A percentile compares a stretch with the other conserved stretches of the same genome.
Conservation (phyloP, 2,888 invertebrate species). For the Cistogaster globosa region DNA sequence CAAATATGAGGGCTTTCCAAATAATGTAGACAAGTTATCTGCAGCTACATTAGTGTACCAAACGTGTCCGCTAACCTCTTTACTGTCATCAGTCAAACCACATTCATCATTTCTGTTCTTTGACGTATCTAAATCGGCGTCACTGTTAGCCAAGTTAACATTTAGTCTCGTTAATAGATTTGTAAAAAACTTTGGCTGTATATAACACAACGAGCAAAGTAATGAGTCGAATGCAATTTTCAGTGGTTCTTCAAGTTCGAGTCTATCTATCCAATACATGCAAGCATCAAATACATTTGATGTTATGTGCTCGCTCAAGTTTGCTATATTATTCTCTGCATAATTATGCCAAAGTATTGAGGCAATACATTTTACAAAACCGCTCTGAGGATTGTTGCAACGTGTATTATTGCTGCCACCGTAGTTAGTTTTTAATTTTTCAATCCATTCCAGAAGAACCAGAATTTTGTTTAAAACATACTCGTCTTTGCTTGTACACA, state of each 20-base stretch:
- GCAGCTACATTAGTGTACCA: conserved; percentile 86
- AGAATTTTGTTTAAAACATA: conserved; percentile 85
- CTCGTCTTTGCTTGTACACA: conserved; percentile 86
- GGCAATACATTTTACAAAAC: conserved; percentile 90
- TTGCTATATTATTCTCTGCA: conserved; percentile 85
- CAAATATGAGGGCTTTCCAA: conserved; percentile 87
- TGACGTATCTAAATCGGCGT: conserved; percentile 66
- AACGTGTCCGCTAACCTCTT: conserved; percentile 84
- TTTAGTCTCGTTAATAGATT: conserved; percentile 89
- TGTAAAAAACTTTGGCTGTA: conserved; percentile 90
- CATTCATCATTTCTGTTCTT: conserved; percentile 76
- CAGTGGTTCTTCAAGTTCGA: conserved; percentile 88
- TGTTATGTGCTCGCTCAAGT: conserved; percentile 88
- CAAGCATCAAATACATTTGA: conserved; percentile 90
- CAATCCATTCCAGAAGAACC: conserved; percentile 90
- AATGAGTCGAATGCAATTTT: conserved; percentile 94
- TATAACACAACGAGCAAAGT: conserved; percentile 93
- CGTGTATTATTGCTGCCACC: conserved; percentile 78
- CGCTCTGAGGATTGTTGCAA: conserved; percentile 82
- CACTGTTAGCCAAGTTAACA: conserved; percentile 81
- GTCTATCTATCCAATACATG: conserved; percentile 89
- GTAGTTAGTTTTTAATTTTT: conserved; percentile 80
- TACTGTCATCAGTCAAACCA: conserved; percentile 89
- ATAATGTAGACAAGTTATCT: conserved; percentile 84
- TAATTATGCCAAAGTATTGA: conserved; percentile 91